Base-by-base conservation (phyloP, 2,797 vertebrate species). In the Garrulus glandarius region DNA sequence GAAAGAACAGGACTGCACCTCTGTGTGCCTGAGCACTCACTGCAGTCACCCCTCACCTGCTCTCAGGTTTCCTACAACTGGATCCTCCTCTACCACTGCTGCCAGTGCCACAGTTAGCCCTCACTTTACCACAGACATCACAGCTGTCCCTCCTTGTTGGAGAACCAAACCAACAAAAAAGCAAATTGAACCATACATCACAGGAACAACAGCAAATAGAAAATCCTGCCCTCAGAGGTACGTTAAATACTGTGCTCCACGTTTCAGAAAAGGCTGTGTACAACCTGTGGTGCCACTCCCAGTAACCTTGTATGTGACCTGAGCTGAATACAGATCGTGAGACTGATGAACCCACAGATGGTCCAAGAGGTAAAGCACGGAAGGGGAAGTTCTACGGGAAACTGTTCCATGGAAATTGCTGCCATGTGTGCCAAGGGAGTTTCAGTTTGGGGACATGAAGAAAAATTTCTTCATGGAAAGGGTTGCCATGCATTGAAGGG, bases 281-380 rank as follows among this genome's bases (percentile, higher is more conserved):
- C 9, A 44, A 46, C 26, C 23, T 21, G 37, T 32, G 24, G 41
- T 2, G 46, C 29, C 10, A 14, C 30, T 67, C 22, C 39, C 52
- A n/a, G 15, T 2, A 30, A 34, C 16, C 32, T 13, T 6, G 12
- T 0, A 4, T 6, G 2, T 4, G 11, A 16, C 5, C 69, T 52
- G 26, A 56, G 32, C 32, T 29, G 65, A 30, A 15, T 16, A 21
- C 2, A 24, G 24, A 27, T 1, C 44, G 14, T 6, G 21, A 16
- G 16, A 34, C 3, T 13, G 39, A 26, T 4, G 69, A 49, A 69
- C 2, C 18, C 37, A 17, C 2, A 15, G 10, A 24, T 7, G n/a
- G 29, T 29, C 69, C 23, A 32, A 16, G 55, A 69, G 36, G 8
- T 23, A 27, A 72, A 47, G 5, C 46, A 18, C 0, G 22, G 52